Conservation (phyloP, 2,797 vertebrate species). For the Melanotaenia nigrans region DNA sequence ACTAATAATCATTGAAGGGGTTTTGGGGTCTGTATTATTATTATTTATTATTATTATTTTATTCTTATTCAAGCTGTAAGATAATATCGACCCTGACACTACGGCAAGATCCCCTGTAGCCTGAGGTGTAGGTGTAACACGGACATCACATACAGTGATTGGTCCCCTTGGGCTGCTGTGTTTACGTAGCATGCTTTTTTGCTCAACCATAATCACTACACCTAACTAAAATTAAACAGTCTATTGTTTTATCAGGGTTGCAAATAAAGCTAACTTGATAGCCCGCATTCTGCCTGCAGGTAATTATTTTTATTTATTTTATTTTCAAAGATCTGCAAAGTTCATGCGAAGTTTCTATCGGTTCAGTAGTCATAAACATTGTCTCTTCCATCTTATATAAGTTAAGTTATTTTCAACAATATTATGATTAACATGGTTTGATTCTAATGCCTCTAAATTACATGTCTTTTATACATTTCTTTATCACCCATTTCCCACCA, state of each 20-base stretch:
- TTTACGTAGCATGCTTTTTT: not conserved
- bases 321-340: not conserved
- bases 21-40: not conserved
- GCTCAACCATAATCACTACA: not conserved
- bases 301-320: not conserved
- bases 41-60: too few species aligned
- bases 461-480: conserved; percentile 41
- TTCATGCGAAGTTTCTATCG: not conserved
- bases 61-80: not conserved
- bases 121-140: not conserved
- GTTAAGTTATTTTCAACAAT: too few species aligned
- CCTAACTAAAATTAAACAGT: not conserved
- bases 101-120: not conserved
- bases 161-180: not conserved
- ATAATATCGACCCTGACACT: not conserved
- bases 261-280: not conserved
- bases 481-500: conserved; percentile 36
- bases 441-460: conserved; percentile 12
- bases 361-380: not conserved
- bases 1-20: not conserved
- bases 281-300: not conserved
- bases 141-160: not conserved
- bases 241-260: not conserved
- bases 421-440: conserved; percentile 14
- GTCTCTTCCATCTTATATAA: not conserved